Conservation (phyloP, 1,140 invertebrate species). For the Penaeus chinensis region DNA sequence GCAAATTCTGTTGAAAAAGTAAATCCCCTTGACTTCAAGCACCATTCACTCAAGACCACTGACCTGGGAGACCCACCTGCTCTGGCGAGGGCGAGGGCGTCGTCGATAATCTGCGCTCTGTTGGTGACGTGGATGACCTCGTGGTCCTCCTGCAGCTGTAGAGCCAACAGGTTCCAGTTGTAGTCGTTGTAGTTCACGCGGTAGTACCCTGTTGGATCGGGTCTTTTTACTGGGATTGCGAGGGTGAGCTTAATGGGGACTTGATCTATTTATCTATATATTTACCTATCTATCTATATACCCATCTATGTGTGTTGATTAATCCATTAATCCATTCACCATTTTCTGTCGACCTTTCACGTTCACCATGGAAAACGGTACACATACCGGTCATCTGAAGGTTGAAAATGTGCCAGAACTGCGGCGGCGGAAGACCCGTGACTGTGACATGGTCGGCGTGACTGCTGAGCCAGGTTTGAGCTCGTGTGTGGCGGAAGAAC, state of each 20-base stretch:
- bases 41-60: neutral
- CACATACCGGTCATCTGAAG: conserved; percentile 10
- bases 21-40: too few species aligned
- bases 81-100: neutral
- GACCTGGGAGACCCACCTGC: conserved; percentile 67
- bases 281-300: too few species aligned
- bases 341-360: neutral
- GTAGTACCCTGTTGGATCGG: conserved; percentile 70
- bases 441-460: conserved; percentile 10
- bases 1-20: too few species aligned
- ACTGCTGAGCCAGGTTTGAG: conserved; percentile 74
- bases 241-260: neutral
- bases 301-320: too few species aligned
- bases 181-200: conserved; percentile 71
- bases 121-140: conserved; percentile 69
- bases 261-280: too few species aligned
- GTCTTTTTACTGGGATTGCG: neutral
- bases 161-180: conserved; percentile 70
- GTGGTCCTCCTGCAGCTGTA: conserved; percentile 66
- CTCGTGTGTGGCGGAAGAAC: conserved; percentile 77
- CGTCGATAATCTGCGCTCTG: conserved; percentile 68
- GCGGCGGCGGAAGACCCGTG: conserved; percentile 3
- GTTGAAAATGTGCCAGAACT: conserved; percentile 27
- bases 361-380: neutral
- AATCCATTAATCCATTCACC: too few species aligned